Percentiles rank a stretch among this genome's conserved stretches.
These are phyloP conservation scores for Chaetodon trifasciatus DNA, from an alignment of 2,797 vertebrate species.

Conservation along the genomic window DNA sequence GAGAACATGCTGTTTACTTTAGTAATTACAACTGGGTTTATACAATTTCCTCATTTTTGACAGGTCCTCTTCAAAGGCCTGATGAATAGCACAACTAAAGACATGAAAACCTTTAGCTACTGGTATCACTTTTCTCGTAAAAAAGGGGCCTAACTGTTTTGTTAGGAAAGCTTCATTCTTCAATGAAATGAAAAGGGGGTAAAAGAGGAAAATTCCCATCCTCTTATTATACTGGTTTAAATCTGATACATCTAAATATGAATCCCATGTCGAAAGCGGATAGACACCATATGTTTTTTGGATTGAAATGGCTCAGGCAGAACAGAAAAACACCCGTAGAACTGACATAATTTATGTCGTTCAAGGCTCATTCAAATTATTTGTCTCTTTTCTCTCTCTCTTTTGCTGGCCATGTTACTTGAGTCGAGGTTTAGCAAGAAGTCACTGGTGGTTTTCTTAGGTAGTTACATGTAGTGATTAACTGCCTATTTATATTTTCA, in stretches of 20 bases:
- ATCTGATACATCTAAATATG: constrained; percentile 82
- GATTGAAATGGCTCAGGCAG: constrained; percentile 74
- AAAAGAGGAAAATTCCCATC: constrained; percentile 63
- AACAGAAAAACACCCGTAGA: constrained; percentile 77
- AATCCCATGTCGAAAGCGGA: constrained; percentile 79
- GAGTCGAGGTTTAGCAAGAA: constrained; percentile 33
- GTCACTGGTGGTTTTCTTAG: constrained; percentile 39
- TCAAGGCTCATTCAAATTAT: constrained; percentile 60
- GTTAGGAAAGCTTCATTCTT: constrained; percentile 47
- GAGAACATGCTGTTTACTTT: constrained; percentile 27
- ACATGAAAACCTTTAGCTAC: constrained; percentile 38
- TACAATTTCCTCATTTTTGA: constrained; percentile 32
- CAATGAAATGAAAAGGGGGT: constrained; percentile 41
- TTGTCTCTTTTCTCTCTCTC: constrained; percentile 59
- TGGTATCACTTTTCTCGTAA: constrained; percentile 44
- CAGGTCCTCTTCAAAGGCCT: constrained; percentile 20
- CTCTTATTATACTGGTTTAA: constrained; percentile 74
- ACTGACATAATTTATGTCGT: constrained; percentile 80
- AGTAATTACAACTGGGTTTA: constrained; percentile 20
- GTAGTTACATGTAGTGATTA: constrained; percentile 49
- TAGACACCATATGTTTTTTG: constrained; percentile 84
- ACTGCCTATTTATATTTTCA: constrained; percentile 9
- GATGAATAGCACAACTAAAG: constrained; percentile 34
- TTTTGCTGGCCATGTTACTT: constrained; percentile 33
- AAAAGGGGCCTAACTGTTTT: constrained; percentile 48